These are phyloP conservation scores for Dicentrarchus labrax DNA, from an alignment of 2,113 vertebrate species.

Conservation along the genomic window DNA sequence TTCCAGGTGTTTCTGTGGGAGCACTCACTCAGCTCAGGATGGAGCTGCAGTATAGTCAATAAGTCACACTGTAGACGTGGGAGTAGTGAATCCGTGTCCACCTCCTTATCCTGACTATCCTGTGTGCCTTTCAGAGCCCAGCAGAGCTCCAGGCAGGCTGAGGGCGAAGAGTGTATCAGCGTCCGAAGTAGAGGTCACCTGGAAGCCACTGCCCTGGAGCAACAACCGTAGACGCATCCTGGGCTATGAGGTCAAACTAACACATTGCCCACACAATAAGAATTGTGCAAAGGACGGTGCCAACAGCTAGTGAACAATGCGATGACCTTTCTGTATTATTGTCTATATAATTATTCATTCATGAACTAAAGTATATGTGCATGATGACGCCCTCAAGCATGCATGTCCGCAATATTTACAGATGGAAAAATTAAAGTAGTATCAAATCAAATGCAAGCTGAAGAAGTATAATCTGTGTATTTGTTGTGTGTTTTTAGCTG, in stretches of 20 bases:
- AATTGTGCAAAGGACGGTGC: conserved; percentile 23
- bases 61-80: conserved; percentile 31
- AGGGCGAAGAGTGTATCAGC: conserved; percentile 91
- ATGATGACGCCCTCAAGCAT: not conserved
- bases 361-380: conserved; percentile 9
- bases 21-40: not conserved
- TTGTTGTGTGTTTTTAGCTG: conserved; percentile 82
- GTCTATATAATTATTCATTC: conserved; percentile 37
- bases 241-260: conserved; percentile 93
- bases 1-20: not conserved
- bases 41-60: conserved; percentile 12
- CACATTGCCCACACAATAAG: conserved; percentile 59
- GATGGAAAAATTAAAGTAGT: not conserved
- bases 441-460: not conserved
- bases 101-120: conserved; percentile 14
- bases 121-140: conserved; percentile 87
- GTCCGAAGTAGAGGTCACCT: conserved; percentile 92
- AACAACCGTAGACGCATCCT: conserved; percentile 92
- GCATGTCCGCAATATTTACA: not conserved
- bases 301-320: conserved; percentile 38
- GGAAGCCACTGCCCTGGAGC: conserved; percentile 89
- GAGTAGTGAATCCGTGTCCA: conserved; percentile 47
- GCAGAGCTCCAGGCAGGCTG: conserved; percentile 87
- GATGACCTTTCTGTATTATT: conserved; percentile 30
- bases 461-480: conserved; percentile 17